These are phyloP conservation scores for Archivesica marissinica DNA, from an alignment of 1,140 invertebrate species.

Conservation along the genomic window DNA sequence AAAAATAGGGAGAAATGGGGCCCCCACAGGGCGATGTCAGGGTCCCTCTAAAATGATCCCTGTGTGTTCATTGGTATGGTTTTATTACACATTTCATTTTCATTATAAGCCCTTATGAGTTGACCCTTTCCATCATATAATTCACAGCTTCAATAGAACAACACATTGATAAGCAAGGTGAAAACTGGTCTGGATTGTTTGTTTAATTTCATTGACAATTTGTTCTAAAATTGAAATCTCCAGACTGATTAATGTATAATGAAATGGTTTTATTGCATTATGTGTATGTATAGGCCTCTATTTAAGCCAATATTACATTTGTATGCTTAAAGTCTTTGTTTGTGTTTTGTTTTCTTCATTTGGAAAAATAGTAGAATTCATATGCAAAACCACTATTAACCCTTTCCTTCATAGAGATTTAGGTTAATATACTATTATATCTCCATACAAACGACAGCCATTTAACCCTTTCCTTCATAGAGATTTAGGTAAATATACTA, in stretches of 20 bases:
- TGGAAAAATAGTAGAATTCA: background rate
- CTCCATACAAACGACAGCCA: background rate
- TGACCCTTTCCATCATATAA: constrained; percentile 7
- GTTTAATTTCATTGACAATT: constrained; percentile 38
- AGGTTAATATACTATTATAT: background rate
- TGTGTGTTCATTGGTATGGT: constrained; percentile 17
- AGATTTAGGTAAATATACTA: too few relatives aligned
- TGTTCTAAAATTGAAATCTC: constrained; percentile 39
- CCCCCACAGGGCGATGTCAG: too few relatives aligned
- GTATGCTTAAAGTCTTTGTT: background rate
- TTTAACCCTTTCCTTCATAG: too few relatives aligned
- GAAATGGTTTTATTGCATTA: constrained; percentile 20
- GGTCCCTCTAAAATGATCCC: background rate
- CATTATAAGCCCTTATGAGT: too few relatives aligned
- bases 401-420: background rate
- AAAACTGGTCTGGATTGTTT: constrained; percentile 35
- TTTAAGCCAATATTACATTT: constrained; percentile 8
- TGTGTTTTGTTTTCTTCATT: background rate
- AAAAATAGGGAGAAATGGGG: too few relatives aligned
- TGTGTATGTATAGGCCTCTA: background rate
- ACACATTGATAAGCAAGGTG: constrained; percentile 36
- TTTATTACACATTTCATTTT: constrained; percentile 26
- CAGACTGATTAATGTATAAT: constrained; percentile 55
- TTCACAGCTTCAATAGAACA: constrained; percentile 1
- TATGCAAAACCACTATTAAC: background rate